Evolutionary conservation across 2,113 vertebrate species (phyloP).

Genomic region (Peromyscus maniculatus): DNA sequence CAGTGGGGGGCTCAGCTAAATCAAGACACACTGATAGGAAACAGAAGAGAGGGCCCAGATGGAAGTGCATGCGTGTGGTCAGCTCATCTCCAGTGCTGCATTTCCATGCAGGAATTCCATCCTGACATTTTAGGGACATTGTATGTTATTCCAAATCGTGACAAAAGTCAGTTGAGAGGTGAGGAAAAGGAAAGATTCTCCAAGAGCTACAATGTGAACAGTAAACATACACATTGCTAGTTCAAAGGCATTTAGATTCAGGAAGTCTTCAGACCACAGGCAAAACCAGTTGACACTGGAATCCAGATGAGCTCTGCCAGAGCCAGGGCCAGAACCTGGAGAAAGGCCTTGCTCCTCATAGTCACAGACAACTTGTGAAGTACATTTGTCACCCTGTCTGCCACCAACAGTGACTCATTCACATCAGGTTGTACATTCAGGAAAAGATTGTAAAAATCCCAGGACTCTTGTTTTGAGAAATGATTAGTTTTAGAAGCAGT

Average conservation of each 20-base stretch:
- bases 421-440: not conserved
- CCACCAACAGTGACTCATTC: not conserved
- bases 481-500: constrained; percentile 36
- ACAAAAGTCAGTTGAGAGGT: constrained; percentile 19
- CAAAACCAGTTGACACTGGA: not conserved
- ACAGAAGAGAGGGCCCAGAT: not conserved
- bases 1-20: not conserved
- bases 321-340: not conserved
- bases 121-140: not conserved
- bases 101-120: not conserved
- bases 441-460: constrained; percentile 12
- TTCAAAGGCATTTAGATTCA: not conserved
- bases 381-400: not conserved
- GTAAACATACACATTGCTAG: not conserved
- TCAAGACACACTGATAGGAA: not conserved
- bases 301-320: not conserved
- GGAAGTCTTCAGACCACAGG: constrained; percentile 16
- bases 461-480: constrained; percentile 13
- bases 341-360: not conserved
- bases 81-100: not conserved
- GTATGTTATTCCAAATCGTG: not conserved
- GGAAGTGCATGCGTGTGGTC: not conserved
- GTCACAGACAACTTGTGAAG: not conserved
- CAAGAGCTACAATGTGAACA: constrained; percentile 6
- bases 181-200: not conserved